Evolutionary conservation across 2,797 vertebrate genomes (phyloP).

Genomic region (Gambusia yucatana): DNA sequence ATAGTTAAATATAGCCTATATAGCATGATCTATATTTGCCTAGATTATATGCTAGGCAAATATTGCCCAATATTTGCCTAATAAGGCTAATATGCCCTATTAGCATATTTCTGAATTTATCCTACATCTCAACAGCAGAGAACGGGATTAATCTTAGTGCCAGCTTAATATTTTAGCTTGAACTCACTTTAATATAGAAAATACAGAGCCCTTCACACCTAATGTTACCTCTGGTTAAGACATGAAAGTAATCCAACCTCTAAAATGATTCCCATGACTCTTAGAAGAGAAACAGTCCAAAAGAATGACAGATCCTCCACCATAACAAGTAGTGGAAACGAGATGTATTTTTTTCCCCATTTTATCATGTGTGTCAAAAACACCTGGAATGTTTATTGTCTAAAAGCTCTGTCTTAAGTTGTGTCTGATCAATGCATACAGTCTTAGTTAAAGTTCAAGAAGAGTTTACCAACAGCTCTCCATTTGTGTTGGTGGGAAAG

Average conservation of each 20-base stretch:
- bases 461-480: not conserved
- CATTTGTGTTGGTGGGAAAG: not conserved
- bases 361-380: not conserved
- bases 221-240: not conserved
- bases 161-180: not conserved
- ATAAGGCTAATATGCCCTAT: not conserved
- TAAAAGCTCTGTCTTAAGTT: not conserved
- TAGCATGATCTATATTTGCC: no score
- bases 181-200: not conserved
- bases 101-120: conserved; percentile 11
- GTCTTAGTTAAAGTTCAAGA: not conserved
- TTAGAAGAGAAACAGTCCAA: not conserved
- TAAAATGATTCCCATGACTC: not conserved
- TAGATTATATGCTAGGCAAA: no score
- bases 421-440: not conserved
- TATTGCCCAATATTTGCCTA: no score
- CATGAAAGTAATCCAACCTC: not conserved
- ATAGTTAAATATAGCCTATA: no score
- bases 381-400: not conserved
- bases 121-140: conserved; percentile 15
- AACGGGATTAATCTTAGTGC: conserved; percentile 11
- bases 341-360: not conserved
- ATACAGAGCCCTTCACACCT: not conserved
- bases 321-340: not conserved
- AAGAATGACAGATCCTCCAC: not conserved